Evolutionary conservation across 2,797 vertebrate genomes (phyloP), one percentile per base, ranked within the genome.

Genomic region (Gymnocypris eckloni): DNA sequence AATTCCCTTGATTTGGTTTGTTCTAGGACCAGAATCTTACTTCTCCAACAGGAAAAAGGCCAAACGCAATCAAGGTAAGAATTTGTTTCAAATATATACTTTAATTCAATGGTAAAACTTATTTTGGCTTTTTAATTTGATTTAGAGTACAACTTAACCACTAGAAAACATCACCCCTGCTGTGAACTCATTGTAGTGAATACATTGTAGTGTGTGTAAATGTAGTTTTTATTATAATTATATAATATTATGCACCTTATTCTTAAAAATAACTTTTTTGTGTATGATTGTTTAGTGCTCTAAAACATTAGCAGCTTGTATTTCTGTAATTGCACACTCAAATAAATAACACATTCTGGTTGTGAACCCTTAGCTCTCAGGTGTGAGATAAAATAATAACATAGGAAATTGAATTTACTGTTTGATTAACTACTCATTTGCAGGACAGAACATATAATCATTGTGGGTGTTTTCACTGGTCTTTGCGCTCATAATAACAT

Each of bases 41-140:
- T 71, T 85, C 79, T 88, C 86, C 93, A 81, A 94, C 90, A 84
- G 70, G 78, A 39, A 80, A 86, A 75, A 91, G 66, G 84, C 69
- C 56, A 11, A 95, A 90, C 87, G 10, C 81, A 84, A 87, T 52
- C 82, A 96, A 93, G 94, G 95, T 96, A 94, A 92, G 89, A 33
- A 20, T 2, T 6, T 9, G 1, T 12, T 73, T 41, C 2, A 39
- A 64, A 28, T n/a, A 8, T 43, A 52, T 56, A 69, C 37, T 84
- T 39, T 43, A 10, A 69, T 28, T 16, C 2, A 43, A 6, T 69
- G 48, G 54, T 20, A 25, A 56, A 78, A 78, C 48, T 20, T 48
- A 54, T 22, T 76, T 12, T 39, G 66, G 41, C 5, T 64, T 61
- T 4, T 73, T 50, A 1, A 18, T 56, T 43, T 56, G 20, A 54